phyloP scores from a whole-genome alignment of 2,888 invertebrate species.

The Cyrtodaria siliqua region DNA sequence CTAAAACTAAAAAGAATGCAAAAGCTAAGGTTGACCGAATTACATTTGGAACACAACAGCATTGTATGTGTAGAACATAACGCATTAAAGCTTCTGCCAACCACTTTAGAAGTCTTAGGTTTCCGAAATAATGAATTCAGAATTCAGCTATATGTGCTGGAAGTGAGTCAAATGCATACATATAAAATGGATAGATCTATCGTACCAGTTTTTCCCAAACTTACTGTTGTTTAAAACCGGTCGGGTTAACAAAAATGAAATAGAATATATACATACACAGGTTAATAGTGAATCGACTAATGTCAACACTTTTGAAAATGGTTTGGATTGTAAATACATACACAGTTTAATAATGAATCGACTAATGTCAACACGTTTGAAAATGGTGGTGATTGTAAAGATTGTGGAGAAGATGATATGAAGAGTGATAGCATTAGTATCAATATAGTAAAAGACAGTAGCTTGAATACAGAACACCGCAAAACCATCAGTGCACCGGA shows the following conservation, averaged over 20 bases:
- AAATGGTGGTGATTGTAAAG: neutral
- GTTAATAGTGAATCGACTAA: neutral
- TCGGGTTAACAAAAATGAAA: too few species aligned
- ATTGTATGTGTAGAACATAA: constrained; percentile 7
- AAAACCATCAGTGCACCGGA: too few species aligned
- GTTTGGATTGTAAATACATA: neutral
- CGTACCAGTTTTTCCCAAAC: constrained; percentile 31
- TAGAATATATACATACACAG: too few species aligned
- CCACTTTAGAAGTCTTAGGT: constrained; percentile 9
- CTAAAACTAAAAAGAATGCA: neutral
- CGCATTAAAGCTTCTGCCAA: constrained; percentile 19
- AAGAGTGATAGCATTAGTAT: neutral
- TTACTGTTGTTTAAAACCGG: too few species aligned
- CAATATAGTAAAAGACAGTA: too few species aligned
- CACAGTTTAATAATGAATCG: neutral
- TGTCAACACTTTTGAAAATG: neutral
- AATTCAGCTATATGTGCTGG: constrained; percentile 27
- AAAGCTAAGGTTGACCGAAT: constrained; percentile 17
- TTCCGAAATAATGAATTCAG: constrained; percentile 24
- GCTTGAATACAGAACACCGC: too few species aligned
- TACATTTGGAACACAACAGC: constrained; percentile 27
- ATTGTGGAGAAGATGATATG: neutral
- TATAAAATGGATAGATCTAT: constrained; percentile 14
- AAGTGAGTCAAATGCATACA: constrained; percentile 11
- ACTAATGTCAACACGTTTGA: neutral